Percentiles rank a stretch among this genome's conserved stretches.
These are phyloP conservation scores for Rhopalosiphum nymphaeae DNA, from an alignment of 2,888 invertebrate species.

Conservation along the genomic window DNA sequence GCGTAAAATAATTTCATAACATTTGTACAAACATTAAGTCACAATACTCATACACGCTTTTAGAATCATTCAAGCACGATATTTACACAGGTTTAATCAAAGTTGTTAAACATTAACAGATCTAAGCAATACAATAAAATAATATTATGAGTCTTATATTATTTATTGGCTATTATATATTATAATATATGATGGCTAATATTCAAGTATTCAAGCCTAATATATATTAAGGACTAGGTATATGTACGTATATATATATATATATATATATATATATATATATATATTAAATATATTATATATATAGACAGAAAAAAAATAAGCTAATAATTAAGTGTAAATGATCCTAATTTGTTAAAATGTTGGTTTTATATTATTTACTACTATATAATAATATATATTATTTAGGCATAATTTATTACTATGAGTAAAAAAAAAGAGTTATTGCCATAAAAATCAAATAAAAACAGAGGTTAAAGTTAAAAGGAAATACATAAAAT, in stretches of 20 bases:
- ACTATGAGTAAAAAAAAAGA: not conserved
- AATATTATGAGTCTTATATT: not conserved
- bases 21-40: conserved; percentile 39
- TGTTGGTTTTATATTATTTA: not conserved
- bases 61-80: not conserved
- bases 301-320: not conserved
- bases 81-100: conserved; percentile 47
- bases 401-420: no score
- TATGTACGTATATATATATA: no score
- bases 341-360: not conserved
- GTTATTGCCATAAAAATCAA: not conserved
- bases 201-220: not conserved
- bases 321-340: not conserved
- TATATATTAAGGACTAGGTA: not conserved
- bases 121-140: not conserved
- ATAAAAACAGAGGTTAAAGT: no score
- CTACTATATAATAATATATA: not conserved
- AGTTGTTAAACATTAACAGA: conserved; percentile 17
- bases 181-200: not conserved
- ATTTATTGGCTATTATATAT: not conserved
- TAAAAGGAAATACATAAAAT: not conserved
- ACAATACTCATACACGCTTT: not conserved
- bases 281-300: no score
- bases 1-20: not conserved
- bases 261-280: no score